phyloP scores from a whole-genome alignment of 1,140 invertebrate species.

The Lucilia cuprina region DNA sequence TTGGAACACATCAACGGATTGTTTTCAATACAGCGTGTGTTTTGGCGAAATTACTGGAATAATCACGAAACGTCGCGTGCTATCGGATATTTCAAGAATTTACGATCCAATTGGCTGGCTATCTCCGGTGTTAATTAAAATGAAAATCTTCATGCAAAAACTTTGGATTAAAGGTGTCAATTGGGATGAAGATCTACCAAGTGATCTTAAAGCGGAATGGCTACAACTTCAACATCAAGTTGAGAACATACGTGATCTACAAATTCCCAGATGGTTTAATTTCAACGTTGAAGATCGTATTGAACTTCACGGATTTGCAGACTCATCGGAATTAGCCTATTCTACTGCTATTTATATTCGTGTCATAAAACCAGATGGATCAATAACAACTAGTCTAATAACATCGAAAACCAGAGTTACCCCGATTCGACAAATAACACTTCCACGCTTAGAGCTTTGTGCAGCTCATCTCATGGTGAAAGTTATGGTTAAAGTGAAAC shows the following conservation, averaged over 20 bases:
- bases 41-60: background rate
- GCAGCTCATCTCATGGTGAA: background rate
- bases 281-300: background rate
- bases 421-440: background rate
- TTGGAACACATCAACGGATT: conserved; percentile 5
- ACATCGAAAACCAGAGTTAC: background rate
- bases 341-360: background rate
- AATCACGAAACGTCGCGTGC: conserved; percentile 5
- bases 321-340: background rate
- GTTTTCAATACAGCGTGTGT: background rate
- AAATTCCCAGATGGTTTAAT: conserved; percentile 29
- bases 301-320: conserved; percentile 8
- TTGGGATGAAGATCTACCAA: background rate
- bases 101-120: conserved; percentile 14
- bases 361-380: background rate
- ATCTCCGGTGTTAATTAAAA: background rate
- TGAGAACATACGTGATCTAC: conserved; percentile 36
- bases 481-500: background rate
- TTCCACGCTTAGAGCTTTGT: background rate
- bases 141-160: conserved; percentile 48
- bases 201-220: background rate
- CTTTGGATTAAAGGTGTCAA: background rate
- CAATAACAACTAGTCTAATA: background rate
- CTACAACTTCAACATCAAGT: conserved; percentile 39
- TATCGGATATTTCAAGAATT: conserved; percentile 29